Evolutionary conservation across 2,113 vertebrate species (phyloP).

Genomic region (Megaleporinus macrocephalus): DNA sequence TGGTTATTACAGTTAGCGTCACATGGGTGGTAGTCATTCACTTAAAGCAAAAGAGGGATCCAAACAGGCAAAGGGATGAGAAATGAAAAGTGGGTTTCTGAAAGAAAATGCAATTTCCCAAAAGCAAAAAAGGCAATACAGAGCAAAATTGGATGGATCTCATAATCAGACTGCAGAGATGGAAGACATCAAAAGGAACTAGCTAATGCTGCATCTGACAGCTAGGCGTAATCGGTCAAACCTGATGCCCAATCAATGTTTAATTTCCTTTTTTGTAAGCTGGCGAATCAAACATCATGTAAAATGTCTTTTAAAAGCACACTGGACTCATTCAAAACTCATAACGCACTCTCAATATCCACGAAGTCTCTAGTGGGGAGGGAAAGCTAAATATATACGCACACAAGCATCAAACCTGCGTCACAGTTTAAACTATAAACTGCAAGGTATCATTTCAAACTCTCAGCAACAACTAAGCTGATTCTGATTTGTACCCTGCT

Average conservation of each 20-base stretch:
- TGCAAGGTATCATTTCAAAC: not conserved
- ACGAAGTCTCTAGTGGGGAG: not conserved
- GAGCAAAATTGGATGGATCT: not conserved
- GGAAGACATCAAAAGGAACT: not conserved
- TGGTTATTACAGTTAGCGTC: not conserved
- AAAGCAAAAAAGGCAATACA: not conserved
- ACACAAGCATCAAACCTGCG: not conserved
- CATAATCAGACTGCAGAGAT: constrained; percentile 5
- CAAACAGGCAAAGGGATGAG: not conserved
- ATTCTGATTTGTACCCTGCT: not conserved
- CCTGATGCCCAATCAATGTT: not conserved
- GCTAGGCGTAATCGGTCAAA: not conserved
- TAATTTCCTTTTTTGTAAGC: constrained; percentile 7
- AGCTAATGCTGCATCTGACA: not conserved
- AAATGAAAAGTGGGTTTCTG: not conserved
- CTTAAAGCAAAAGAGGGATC: not conserved
- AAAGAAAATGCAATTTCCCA: constrained; percentile 7
- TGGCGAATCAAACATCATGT: not conserved
- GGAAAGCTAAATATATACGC: not conserved
- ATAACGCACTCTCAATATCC: not conserved
- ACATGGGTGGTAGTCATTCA: not conserved
- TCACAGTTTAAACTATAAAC: constrained; percentile 13
- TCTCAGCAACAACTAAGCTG: not conserved
- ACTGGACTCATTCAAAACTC: not conserved
- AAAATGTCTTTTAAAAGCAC: constrained; percentile 6